Base-by-base conservation (phyloP, 2,113 vertebrate species). In the Enhydra lutris region DNA sequence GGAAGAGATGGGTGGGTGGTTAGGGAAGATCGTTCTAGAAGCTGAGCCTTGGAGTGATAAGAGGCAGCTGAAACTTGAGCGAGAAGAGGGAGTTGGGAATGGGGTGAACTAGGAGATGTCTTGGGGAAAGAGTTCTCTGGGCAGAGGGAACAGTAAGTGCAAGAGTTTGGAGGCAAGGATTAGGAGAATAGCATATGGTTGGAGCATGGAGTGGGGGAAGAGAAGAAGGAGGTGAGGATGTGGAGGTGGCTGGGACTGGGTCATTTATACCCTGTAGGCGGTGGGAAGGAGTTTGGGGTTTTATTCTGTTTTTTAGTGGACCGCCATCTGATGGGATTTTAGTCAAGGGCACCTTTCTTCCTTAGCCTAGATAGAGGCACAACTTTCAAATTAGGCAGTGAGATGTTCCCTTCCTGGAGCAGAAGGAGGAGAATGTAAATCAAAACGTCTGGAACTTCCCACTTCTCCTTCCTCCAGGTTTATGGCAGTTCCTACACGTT, bases 211-310 rank as follows among this genome's bases (percentile, higher is more conserved):
- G 69, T n/a, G 29, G 52, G 73, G 74, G 34, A 50, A 14, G 45
- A 34, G 34, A 36, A 13, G 3, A 20, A 9, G 71, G 45, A 74
- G 65, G 36, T 17, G n/a, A 94, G n/a, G 55, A 2, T 36, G 23
- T 6, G 7, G 11, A 71, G 34, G 71, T 18, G 7, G 4, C 0
- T 14, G 4, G 1, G 21, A n/a, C 4, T 14, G 20, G 42, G 10
- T 67, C 50, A 26, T 50, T 31, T 47, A 39, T 47, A n/a, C 6
- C 21, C 36, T 74, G 13, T 15, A 47, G 14, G 29, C 1, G 29
- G 6, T 80, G 73, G 39, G 21, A 95, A 80, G 45, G 34, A 79
- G 31, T 89, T 74, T 67, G 24, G 26, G 29, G 15, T 83, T 94
- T 97, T 71, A 34, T 63, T 96, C 1, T 36, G 8, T 67, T 34